Evolutionary conservation across 1,140 invertebrate species (phyloP), one percentile per base, ranked within the genome.

Genomic region (Ceratina calcarata): DNA sequence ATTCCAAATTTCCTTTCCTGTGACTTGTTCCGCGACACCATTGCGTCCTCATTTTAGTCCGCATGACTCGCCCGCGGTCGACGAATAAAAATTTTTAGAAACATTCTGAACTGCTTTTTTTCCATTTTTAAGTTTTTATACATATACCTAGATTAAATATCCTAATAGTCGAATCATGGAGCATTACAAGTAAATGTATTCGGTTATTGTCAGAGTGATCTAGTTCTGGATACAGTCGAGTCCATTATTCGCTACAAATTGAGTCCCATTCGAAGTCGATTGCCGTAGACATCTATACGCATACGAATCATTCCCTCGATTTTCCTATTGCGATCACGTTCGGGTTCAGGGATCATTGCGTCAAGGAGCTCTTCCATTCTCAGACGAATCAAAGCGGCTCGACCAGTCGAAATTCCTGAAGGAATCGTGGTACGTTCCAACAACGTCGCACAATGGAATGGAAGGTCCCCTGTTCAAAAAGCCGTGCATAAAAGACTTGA

Each of bases 91-190:
- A 69, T 70, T 61, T 2, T 3, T 45, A 3, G 10, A 3, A 45
- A 45, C 2, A 77, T 45, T 60, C 27, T 55, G 61, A 61, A 77
- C 70, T 61, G 67, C 55, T 70, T 77, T 10, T n/a, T 10, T 45
- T 45, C 10, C 37, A 10, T 45, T 7, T 6, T 8, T 6, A 10
- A 8, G 0, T 45, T 45, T 45, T 45, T 45, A 37, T 37, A 37
- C 8, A 10, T 10, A 45, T 10, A 45, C 37, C 0, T 10, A 10
- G 37, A 45, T n/a, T n/a, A n/a, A n/a, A n/a, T 10, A 10, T 45
- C 7, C 37, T 7, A 45, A 45, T 10, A 10, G 10, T 45, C 37
- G 37, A 45, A 45, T 45, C 7, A 45, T n/a, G 7, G 37, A 45
- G 37, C 10, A 10, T 45, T 10, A 10, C 37, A 6, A 10, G 37